Percentiles rank a stretch among this genome's conserved stretches.
Evolutionary conservation across 2,888 invertebrate genomes (phyloP).

Genomic region (Cremastinae sp.): DNA sequence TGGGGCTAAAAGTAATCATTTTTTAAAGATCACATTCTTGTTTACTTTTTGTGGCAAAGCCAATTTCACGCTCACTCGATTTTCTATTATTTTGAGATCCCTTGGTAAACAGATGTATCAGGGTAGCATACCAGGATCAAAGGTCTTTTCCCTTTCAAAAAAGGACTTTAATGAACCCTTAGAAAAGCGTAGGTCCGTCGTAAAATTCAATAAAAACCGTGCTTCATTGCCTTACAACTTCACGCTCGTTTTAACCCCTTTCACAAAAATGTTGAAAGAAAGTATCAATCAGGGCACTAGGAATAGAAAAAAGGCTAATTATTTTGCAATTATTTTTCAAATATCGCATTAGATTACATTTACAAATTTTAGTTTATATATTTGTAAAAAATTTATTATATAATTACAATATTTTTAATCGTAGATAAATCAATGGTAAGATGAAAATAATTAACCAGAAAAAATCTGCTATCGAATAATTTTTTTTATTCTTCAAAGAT

Average conservation of each 20-base stretch:
- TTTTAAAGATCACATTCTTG: background rate
- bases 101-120: conserved; percentile 53
- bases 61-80: conserved; percentile 55
- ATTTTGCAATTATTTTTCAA: background rate
- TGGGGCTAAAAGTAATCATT: conserved; percentile 20
- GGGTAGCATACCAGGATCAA: conserved; percentile 42
- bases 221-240: conserved; percentile 51
- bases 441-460: no score
- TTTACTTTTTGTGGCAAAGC: conserved; percentile 6
- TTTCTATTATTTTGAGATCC: conserved; percentile 52
- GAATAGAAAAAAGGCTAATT: conserved; percentile 35
- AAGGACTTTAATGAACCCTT: conserved; percentile 10
- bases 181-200: conserved; percentile 19
- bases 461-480: no score
- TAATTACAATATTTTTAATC: no score
- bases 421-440: no score
- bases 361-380: background rate
- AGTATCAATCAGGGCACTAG: conserved; percentile 55
- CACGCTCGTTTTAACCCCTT: conserved; percentile 60
- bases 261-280: conserved; percentile 69
- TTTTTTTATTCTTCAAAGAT: no score
- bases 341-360: background rate
- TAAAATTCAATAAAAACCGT: conserved; percentile 8
- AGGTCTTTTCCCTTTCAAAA: conserved; percentile 31
- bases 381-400: background rate